Base-by-base conservation (phyloP, 2,113 vertebrate genomes). In the Boulengeromyrus knoepffleri region DNA sequence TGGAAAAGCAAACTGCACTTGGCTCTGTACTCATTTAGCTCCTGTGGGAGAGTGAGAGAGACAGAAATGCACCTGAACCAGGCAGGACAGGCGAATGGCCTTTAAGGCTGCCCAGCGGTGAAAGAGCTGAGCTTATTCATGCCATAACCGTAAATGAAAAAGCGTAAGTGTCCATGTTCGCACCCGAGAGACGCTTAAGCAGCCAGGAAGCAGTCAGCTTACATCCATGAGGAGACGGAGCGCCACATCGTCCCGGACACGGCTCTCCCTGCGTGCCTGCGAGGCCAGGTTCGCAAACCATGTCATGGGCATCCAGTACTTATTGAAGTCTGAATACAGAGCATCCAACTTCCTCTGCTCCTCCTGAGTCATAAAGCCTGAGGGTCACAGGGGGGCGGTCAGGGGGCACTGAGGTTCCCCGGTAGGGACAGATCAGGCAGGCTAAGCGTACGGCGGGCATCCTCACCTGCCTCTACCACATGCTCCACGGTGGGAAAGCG, bases 301-400 rank as follows among this genome's bases (percentile, higher is more conserved):
- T 1, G 97, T 95, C 1, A 97, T 94, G 8, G 97, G 98, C 90
- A 99, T 96, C 97, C 97, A 98, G 95, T 98, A 99, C 91, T 98
- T 98, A 94, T 98, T 98, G 92, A 97, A 98, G 91, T 98, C 97
- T 0, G 97, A 98, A 92, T 97, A 94, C 47, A 98, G 95, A 27
- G 96, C 96, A 90, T 98, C 96, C 0, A 96, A 96, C 46, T 95
- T 96, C 86, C 96, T 96, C 87, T 92, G 93, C 93, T 98, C 97
- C 0, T 96, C 94, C 66, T 94, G 90, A 0, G 96, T 98, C 96
- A 97, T 98, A 88, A 98, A 98, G 49, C 98, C 97, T 98, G 94
- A 0, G 0, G 52, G 52, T 27, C 19, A 50, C 12, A 58, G 4
- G 4, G n/a, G 10, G 52, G 6, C 9, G 19, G 27, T 83, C 12